These are phyloP conservation scores for Belgica antarctica DNA, from an alignment of 2,888 invertebrate genomes.

Conservation along the genomic window DNA sequence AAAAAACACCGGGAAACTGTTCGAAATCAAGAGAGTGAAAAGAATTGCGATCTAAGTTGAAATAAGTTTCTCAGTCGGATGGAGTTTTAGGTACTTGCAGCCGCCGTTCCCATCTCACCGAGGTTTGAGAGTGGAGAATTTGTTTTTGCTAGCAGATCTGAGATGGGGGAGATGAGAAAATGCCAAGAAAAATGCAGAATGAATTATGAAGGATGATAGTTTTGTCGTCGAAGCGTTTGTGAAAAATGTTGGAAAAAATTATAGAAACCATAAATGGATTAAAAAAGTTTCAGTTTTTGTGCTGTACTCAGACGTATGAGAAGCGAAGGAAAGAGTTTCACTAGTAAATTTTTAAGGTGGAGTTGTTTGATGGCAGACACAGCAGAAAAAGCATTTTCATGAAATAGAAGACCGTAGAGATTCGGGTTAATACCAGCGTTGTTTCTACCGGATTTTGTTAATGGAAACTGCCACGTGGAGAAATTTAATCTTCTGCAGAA, in stretches of 20 bases:
- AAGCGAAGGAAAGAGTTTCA: neutral
- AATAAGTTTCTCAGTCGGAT: neutral
- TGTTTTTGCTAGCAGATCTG: neutral
- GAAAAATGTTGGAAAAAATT: conserved; percentile 29
- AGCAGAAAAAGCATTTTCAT: neutral
- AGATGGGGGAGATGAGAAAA: conserved; percentile 6
- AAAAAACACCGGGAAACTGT: neutral
- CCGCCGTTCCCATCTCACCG: neutral
- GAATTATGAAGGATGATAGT: conserved; percentile 35
- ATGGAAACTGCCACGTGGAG: too few relatives aligned
- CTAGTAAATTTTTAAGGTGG: conserved; percentile 19
- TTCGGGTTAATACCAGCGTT: too few relatives aligned
- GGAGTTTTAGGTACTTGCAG: neutral
- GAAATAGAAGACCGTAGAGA: too few relatives aligned
- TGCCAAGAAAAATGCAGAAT: conserved; percentile 31
- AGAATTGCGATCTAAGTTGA: conserved; percentile 1
- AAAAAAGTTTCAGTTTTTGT: conserved; percentile 27
- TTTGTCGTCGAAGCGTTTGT: conserved; percentile 31
- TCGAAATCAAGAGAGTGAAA: conserved; percentile 1
- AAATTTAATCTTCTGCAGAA: too few relatives aligned
- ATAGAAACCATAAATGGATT: conserved; percentile 36
- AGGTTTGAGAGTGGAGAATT: neutral
- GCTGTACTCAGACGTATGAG: neutral
- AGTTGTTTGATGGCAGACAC: too few relatives aligned
- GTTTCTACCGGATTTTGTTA: too few relatives aligned